Conservation (phyloP, 2,797 vertebrate genomes). For the Aldrovandia affinis region DNA sequence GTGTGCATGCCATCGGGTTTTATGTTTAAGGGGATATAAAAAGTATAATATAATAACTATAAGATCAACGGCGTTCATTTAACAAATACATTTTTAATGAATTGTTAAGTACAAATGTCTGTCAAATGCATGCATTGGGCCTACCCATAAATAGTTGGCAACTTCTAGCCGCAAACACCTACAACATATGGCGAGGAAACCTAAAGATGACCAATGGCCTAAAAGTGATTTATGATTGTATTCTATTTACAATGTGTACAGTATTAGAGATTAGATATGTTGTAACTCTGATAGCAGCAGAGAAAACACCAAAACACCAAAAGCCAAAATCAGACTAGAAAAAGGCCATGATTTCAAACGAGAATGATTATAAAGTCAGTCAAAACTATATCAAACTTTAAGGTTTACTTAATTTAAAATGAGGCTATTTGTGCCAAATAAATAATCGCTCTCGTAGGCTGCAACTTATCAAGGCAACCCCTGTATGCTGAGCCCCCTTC, state of each 20-base stretch:
- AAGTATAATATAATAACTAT: no score
- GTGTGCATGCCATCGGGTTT: neutral
- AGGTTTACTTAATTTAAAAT: neutral
- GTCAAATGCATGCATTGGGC: neutral
- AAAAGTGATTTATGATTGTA: neutral
- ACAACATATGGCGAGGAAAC: neutral
- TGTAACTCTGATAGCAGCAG: neutral
- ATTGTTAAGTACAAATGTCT: neutral
- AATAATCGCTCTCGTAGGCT: neutral
- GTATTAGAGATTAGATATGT: no score
- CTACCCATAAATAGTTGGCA: neutral
- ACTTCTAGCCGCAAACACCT: neutral
- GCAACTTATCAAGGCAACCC: neutral
- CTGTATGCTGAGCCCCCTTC: neutral
- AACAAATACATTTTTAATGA: neutral
- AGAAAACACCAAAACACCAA: neutral
- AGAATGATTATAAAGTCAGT: neutral
- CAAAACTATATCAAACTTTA: neutral
- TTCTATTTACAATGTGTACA: no score
- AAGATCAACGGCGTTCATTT: neutral
- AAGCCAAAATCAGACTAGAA: neutral
- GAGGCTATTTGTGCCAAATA: neutral
- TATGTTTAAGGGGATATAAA: neutral
- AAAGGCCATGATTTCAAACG: neutral
- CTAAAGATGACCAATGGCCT: neutral